Percentiles rank a stretch among this genome's conserved stretches.
Evolutionary conservation across 1,140 invertebrate genomes (phyloP).

Genomic region (Pseudachorutes palmiensis): DNA sequence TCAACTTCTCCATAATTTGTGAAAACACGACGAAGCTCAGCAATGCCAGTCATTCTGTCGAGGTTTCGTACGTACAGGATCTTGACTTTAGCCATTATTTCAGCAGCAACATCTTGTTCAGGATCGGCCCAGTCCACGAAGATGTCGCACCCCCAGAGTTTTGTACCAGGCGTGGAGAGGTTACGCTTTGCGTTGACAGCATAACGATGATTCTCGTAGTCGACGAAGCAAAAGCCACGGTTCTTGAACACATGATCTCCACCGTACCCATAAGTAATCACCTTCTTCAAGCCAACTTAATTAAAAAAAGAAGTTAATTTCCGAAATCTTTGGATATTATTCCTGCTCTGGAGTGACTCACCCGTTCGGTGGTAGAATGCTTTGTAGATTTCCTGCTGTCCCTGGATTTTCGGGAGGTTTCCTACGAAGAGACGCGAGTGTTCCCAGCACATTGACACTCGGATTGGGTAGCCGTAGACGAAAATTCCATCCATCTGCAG

Average conservation of each 20-base stretch:
- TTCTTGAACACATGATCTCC: conserved; percentile 56
- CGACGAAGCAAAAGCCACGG: conserved; percentile 78
- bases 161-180: conserved; percentile 60
- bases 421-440: conserved; percentile 77
- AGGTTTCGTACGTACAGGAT: conserved; percentile 52
- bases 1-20: conserved; percentile 42
- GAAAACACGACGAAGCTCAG: conserved; percentile 41
- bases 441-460: conserved; percentile 69
- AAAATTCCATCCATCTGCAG: background rate
- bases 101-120: conserved; percentile 23
- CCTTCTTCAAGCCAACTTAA: conserved; percentile 55
- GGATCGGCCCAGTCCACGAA: conserved; percentile 75
- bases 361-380: conserved; percentile 48
- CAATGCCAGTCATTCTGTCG: conserved; percentile 29
- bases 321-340: background rate
- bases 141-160: conserved; percentile 62
- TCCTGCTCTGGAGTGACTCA: background rate
- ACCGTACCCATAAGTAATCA: conserved; percentile 64
- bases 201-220: conserved; percentile 63
- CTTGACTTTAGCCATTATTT: conserved; percentile 44
- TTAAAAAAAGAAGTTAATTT: background rate
- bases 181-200: conserved; percentile 71
- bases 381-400: conserved; percentile 57
- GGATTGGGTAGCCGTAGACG: conserved; percentile 52
- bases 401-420: conserved; percentile 63